Conservation (phyloP, 2,888 invertebrate species). For the Parasteatoda lunata region DNA sequence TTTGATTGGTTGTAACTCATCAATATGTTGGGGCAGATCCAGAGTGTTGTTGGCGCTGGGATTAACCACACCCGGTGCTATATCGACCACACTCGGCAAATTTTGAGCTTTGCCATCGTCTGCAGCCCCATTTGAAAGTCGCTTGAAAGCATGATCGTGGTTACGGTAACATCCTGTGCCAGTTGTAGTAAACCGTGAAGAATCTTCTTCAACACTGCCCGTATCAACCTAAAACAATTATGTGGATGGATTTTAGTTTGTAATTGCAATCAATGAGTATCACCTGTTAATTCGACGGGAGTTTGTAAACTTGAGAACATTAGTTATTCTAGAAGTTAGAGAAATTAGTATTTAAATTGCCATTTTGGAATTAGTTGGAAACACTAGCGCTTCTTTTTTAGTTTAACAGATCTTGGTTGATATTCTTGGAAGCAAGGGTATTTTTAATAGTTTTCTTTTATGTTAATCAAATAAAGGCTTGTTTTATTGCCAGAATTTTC, state of each 20-base stretch:
- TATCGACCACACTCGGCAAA: constrained; percentile 19
- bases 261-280: neutral
- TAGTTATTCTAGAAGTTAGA: neutral
- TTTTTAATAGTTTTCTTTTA: too few species aligned
- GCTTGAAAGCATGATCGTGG: constrained; percentile 73
- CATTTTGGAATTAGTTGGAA: neutral
- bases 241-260: neutral
- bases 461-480: too few species aligned
- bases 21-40: constrained; percentile 70
- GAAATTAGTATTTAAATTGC: neutral
- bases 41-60: constrained; percentile 73
- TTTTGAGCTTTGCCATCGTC: constrained; percentile 63
- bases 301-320: neutral
- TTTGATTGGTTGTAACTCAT: constrained; percentile 64
- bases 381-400: neutral
- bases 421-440: too few species aligned
- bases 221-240: constrained; percentile 66
- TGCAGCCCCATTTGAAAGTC: constrained; percentile 70
- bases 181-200: constrained; percentile 72
- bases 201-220: constrained; percentile 70
- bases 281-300: neutral
- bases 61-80: constrained; percentile 47
- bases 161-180: constrained; percentile 75
- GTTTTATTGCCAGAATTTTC: too few species aligned
- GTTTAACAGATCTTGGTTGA: neutral